These are phyloP conservation scores for Anabacerthia variegaticeps DNA, from an alignment of 2,797 vertebrate genomes.

Conservation along the genomic window DNA sequence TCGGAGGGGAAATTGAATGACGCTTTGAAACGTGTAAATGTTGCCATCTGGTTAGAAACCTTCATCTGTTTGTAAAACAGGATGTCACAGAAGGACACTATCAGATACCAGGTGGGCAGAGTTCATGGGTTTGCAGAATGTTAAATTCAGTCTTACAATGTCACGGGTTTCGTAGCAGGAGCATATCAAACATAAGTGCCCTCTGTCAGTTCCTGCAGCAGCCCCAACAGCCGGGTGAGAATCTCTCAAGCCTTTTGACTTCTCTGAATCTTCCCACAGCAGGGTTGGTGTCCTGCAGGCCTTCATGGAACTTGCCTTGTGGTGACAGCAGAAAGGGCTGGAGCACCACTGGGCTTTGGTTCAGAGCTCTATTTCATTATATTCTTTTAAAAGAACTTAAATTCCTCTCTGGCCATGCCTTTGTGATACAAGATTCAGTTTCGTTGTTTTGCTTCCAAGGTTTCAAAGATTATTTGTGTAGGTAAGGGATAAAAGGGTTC, in stretches of 20 bases:
- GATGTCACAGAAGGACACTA: neutral
- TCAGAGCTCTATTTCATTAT: neutral
- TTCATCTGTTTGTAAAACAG: neutral
- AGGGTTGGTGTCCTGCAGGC: neutral
- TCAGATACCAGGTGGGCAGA: neutral
- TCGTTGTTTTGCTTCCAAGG: neutral
- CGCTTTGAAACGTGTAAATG: neutral
- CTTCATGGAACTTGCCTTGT: accelerated
- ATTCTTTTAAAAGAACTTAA: neutral
- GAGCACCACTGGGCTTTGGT: neutral
- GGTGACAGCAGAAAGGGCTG: neutral
- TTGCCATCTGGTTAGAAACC: neutral
- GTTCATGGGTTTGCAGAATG: neutral
- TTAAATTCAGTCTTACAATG: neutral
- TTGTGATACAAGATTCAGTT: neutral
- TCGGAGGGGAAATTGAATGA: neutral
- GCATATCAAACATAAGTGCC: accelerated
- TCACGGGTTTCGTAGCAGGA: accelerated
- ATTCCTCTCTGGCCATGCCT: accelerated
- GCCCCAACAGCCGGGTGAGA: neutral
- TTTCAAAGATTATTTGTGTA: neutral
- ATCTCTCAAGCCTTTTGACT: neutral
- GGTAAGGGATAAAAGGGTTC: neutral
- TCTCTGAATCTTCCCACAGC: neutral
- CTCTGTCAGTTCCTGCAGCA: neutral